Evolutionary conservation across 2,888 invertebrate species (phyloP).

Genomic region (Agrotis ipsilon): DNA sequence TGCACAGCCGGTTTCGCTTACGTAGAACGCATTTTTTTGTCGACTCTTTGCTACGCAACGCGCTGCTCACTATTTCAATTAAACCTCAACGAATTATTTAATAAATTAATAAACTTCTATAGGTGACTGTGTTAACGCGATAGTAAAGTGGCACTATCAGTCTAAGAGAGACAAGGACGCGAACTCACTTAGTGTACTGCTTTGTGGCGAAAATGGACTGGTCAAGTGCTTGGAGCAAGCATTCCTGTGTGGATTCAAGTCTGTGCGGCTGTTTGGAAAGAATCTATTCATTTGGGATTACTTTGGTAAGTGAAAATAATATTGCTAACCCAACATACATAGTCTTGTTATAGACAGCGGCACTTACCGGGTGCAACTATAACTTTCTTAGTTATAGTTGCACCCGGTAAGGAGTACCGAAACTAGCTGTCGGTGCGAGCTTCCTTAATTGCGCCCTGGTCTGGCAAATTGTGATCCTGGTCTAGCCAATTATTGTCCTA

Average conservation of each 20-base stretch:
- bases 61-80: conserved; percentile 32
- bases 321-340: too few species aligned
- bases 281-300: conserved; percentile 99
- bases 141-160: conserved; percentile 99
- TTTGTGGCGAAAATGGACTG: conserved; percentile 98
- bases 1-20: conserved; percentile 12
- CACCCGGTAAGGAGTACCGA: too few species aligned
- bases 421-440: too few species aligned
- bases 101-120: conserved; percentile 58
- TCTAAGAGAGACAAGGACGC: conserved; percentile 96
- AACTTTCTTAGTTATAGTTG: too few species aligned
- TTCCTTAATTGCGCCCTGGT: too few species aligned
- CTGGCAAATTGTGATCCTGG: too few species aligned
- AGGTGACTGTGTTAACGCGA: conserved; percentile 98
- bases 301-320: conserved; percentile 93
- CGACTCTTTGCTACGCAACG: conserved; percentile 15
- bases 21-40: background rate
- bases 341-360: too few species aligned
- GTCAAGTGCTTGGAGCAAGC: conserved; percentile 98
- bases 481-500: too few species aligned
- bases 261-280: conserved; percentile 97
- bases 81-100: background rate
- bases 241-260: conserved; percentile 98
- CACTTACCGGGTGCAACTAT: too few species aligned
- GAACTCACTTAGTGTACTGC: conserved; percentile 96